These are phyloP conservation scores for Drosophila athabasca DNA, from an alignment of 1,140 invertebrate genomes.

Conservation along the genomic window DNA sequence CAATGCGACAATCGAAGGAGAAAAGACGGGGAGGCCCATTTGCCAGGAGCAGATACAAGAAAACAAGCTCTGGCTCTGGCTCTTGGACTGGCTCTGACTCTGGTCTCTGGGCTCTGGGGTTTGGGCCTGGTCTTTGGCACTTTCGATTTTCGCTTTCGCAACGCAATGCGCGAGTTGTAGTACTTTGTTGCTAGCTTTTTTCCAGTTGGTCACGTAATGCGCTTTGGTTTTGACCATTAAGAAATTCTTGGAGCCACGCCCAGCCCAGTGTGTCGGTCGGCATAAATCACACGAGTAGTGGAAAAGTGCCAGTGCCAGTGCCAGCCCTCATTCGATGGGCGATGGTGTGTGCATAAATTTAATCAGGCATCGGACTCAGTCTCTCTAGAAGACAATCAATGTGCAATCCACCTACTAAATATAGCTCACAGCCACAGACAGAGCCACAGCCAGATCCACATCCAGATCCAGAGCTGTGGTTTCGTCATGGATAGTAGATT, in stretches of 20 bases:
- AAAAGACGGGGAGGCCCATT: background rate
- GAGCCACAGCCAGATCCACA: background rate
- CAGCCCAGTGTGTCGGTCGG: conserved; percentile 26
- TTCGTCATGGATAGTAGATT: conserved; percentile 44
- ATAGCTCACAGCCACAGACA: conserved; percentile 22
- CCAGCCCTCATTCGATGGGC: conserved; percentile 36
- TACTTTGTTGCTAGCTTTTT: conserved; percentile 32
- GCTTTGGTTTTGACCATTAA: conserved; percentile 61
- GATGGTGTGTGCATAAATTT: conserved; percentile 60
- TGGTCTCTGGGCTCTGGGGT: no score
- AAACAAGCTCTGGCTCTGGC: no score
- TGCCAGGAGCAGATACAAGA: background rate
- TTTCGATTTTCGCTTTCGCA: conserved; percentile 65
- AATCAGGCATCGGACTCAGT: conserved; percentile 36
- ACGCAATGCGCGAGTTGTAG: conserved; percentile 23
- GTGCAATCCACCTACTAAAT: conserved; percentile 44
- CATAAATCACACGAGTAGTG: conserved; percentile 65
- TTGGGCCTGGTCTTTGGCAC: conserved; percentile 33
- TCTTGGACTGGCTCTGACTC: no score
- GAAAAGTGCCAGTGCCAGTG: conserved; percentile 61
- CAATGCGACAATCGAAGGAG: conserved; percentile 51
- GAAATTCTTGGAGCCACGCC: conserved; percentile 59
- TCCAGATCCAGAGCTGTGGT: conserved; percentile 1
- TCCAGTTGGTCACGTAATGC: conserved; percentile 66
- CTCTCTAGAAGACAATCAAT: conserved; percentile 15